Base-by-base conservation (phyloP, 2,797 vertebrate genomes). In the Hyperoplus immaculatus region DNA sequence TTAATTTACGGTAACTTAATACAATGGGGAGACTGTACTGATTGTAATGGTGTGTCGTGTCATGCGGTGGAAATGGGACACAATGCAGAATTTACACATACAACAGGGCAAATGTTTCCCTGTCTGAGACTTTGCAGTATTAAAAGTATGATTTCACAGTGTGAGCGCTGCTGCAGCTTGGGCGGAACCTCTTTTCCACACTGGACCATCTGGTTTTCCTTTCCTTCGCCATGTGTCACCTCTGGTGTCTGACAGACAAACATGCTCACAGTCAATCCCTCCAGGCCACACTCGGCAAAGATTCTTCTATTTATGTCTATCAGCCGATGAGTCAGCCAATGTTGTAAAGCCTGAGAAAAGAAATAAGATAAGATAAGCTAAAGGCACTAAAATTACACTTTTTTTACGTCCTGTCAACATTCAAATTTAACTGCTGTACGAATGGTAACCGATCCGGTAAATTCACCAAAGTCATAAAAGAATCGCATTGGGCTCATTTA, bases 161-260 rank as follows among this genome's bases (percentile, higher is more conserved):
- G 41, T 41, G 49, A 45, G 62, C 72, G 21, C 69, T 8, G 53
- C 56, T 49, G 82, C 66, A 83, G 29, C 29, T 29, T 3, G 88
- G 87, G 87, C 8, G 85, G 84, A 70, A 72, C 82, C 85, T 81
- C 76, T 18, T 57, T 83, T 59, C 63, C 71, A 70, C 29, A 90
- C 88, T 85, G 81, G 87, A 86, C 80, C 13, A 54, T 84, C 89
- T 88, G 87, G 86, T 91, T 93, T 87, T 77, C 69, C 36, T 71
- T 75, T 45, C 14, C 72, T 10, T 58, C 13, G 38, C 75, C 57
- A 69, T 11, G 63, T 77, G 62, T 81, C 69, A 68, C 84, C 75
- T 80, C 78, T 80, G 79, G 57, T 73, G 55, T 78, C 73, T 81
- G 60, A 77, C 74, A 59, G 60, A 77, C 74, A 59, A 73, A 79